phyloP scores from a whole-genome alignment of 2,888 invertebrate genomes.

The Anaspis maculata region DNA sequence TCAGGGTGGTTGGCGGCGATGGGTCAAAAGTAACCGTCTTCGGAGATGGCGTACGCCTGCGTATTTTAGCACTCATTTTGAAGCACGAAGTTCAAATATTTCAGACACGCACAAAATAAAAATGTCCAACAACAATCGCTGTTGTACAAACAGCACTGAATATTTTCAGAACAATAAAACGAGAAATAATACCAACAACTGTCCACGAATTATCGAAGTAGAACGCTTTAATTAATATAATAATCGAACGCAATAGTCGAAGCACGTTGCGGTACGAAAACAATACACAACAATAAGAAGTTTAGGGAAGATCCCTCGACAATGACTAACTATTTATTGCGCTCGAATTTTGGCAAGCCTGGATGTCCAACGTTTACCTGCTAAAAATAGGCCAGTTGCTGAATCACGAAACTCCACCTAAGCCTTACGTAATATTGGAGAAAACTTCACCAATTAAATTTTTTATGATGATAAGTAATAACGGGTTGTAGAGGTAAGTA shows the following conservation, averaged over 20 bases:
- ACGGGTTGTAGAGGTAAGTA: no score
- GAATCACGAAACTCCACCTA: slow-evolving; percentile 27
- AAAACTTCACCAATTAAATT: neutral
- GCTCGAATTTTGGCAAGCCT: slow-evolving; percentile 35
- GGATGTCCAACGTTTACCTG: slow-evolving; percentile 16
- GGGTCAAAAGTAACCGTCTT: slow-evolving; percentile 59
- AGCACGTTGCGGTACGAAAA: slow-evolving; percentile 2
- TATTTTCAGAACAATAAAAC: no score
- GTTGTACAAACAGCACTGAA: no score
- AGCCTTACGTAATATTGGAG: slow-evolving; percentile 22
- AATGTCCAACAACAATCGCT: no score
- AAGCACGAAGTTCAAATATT: no score
- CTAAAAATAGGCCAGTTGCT: slow-evolving; percentile 34
- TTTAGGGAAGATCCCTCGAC: slow-evolving; percentile 31
- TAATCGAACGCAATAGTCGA: no score
- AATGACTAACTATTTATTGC: slow-evolving; percentile 34
- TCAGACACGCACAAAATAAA: slow-evolving; percentile 9
- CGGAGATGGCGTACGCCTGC: slow-evolving; percentile 57
- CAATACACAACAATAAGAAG: slow-evolving; percentile 12
- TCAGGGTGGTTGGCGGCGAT: slow-evolving; percentile 49
- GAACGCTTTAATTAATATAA: no score
- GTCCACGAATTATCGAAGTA: no score
- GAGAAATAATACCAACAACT: no score
- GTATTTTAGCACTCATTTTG: slow-evolving; percentile 49
- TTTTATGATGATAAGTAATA: no score